phyloP scores from a whole-genome alignment of 2,888 invertebrate species.

The Julus scandinavius region DNA sequence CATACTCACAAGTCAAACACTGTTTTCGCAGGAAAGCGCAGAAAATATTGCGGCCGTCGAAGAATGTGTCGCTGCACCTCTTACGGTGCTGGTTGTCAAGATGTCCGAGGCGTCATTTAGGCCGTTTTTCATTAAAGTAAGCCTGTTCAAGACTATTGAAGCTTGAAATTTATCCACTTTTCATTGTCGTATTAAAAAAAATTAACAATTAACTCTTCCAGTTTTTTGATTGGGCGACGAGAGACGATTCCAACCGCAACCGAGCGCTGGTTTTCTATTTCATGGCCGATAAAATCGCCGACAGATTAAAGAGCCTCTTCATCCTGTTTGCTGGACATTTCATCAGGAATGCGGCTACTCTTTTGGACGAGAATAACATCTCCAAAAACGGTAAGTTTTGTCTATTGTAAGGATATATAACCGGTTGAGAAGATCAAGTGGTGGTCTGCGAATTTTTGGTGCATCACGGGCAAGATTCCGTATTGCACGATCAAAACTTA shows the following conservation, averaged over 20 bases:
- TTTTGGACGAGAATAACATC: slow-evolving; percentile 76
- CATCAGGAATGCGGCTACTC: slow-evolving; percentile 79
- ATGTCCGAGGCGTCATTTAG: slow-evolving; percentile 89
- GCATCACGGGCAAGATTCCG: too few species aligned
- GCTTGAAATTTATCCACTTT: background rate
- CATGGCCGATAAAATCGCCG: slow-evolving; percentile 80
- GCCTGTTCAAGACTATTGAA: background rate
- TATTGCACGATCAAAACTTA: too few species aligned
- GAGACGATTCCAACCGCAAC: slow-evolving; percentile 70
- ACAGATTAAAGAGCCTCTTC: slow-evolving; percentile 85
- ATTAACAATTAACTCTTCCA: slow-evolving; percentile 65
- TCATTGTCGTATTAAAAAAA: background rate
- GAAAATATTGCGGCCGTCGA: slow-evolving; percentile 75
- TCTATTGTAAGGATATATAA: background rate
- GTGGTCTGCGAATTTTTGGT: too few species aligned
- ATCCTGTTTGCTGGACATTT: slow-evolving; percentile 90
- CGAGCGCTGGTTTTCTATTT: slow-evolving; percentile 85
- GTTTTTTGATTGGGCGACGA: slow-evolving; percentile 85
- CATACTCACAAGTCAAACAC: background rate
- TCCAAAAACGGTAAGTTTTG: slow-evolving; percentile 67
- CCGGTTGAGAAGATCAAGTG: too few species aligned
- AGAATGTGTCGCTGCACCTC: slow-evolving; percentile 77
- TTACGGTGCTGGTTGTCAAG: slow-evolving; percentile 85
- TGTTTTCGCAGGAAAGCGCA: slow-evolving; percentile 59
- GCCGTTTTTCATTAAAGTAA: slow-evolving; percentile 78